These are phyloP conservation scores for Tetragnatha versicolor DNA, from an alignment of 1,140 invertebrate genomes.

Conservation along the genomic window DNA sequence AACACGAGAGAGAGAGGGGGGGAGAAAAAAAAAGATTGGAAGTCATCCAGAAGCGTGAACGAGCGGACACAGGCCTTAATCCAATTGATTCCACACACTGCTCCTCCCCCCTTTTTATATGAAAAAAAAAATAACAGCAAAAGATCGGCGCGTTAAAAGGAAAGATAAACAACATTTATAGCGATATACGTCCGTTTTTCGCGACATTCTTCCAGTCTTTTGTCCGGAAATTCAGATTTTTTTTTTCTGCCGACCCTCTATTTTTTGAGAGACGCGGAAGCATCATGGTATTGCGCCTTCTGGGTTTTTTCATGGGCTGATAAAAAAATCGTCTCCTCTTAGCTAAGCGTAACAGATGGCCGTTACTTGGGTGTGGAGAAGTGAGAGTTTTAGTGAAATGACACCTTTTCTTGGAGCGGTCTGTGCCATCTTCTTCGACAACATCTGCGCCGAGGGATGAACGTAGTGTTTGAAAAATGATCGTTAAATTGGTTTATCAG, in stretches of 20 bases:
- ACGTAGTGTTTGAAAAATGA: slow-evolving; percentile 13
- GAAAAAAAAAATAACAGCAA: too few relatives aligned
- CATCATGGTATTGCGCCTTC: slow-evolving; percentile 30
- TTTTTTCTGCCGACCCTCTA: neutral
- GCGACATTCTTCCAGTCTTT: slow-evolving; percentile 5
- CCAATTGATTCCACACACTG: slow-evolving; percentile 34
- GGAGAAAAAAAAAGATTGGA: slow-evolving; percentile 22
- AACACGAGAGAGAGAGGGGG: too few relatives aligned
- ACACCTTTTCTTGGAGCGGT: slow-evolving; percentile 11
- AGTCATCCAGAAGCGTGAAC: slow-evolving; percentile 11
- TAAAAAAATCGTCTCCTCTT: slow-evolving; percentile 36
- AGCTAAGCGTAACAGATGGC: slow-evolving; percentile 41
- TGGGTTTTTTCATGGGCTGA: neutral
- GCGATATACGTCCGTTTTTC: slow-evolving; percentile 28
- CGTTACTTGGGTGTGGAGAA: neutral
- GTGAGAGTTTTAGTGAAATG: slow-evolving; percentile 27
- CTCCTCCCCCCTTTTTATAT: slow-evolving; percentile 13
- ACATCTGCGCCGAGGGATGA: slow-evolving; percentile 13
- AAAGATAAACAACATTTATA: slow-evolving; percentile 52
- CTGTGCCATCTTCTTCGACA: neutral
- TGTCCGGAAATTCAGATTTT: slow-evolving; percentile 43
- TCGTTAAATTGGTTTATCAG: slow-evolving; percentile 1
- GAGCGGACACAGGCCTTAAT: slow-evolving; percentile 21
- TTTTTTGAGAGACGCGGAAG: slow-evolving; percentile 34
- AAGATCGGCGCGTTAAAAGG: slow-evolving; percentile 40